Percentiles rank a stretch among this genome's conserved stretches.
Conservation (phyloP, 2,888 invertebrate genomes). For the Microctonus aethiopoides region DNA sequence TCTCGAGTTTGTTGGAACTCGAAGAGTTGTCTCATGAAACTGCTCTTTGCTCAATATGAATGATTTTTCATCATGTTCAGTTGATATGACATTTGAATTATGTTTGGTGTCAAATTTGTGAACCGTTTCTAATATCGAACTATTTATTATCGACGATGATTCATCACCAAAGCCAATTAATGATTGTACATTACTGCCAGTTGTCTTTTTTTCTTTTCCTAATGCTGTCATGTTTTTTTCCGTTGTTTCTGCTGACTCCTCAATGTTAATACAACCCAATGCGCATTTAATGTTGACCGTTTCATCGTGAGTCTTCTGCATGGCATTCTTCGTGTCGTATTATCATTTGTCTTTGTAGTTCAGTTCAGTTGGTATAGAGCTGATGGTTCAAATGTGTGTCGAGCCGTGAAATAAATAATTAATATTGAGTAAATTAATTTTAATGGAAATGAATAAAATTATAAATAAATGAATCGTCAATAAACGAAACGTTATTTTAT, state of each 20-base stretch:
- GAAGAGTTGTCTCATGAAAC: background rate
- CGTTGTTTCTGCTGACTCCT: slow-evolving; percentile 52
- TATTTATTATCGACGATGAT: slow-evolving; percentile 12
- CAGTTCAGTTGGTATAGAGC: background rate
- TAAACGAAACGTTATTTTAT: no score
- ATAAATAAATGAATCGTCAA: no score
- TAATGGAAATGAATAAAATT: background rate
- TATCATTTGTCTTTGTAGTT: slow-evolving; percentile 19
- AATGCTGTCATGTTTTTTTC: slow-evolving; percentile 36
- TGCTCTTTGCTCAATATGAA: background rate
- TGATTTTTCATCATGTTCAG: background rate
- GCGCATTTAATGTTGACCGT: slow-evolving; percentile 45
- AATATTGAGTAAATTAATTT: background rate
- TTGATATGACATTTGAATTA: background rate
- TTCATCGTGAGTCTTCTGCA: slow-evolving; percentile 53
- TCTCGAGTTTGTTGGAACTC: background rate
- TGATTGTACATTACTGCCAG: background rate
- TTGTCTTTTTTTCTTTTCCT: background rate
- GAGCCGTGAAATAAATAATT: background rate
- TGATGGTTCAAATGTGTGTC: background rate
- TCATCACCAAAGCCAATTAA: slow-evolving; percentile 5
- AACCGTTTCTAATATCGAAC: background rate
- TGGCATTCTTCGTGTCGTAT: slow-evolving; percentile 49
- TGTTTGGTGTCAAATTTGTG: background rate
- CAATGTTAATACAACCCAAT: slow-evolving; percentile 48